Base-by-base conservation (phyloP, 1,140 invertebrate species). In the Lineus longissimus region DNA sequence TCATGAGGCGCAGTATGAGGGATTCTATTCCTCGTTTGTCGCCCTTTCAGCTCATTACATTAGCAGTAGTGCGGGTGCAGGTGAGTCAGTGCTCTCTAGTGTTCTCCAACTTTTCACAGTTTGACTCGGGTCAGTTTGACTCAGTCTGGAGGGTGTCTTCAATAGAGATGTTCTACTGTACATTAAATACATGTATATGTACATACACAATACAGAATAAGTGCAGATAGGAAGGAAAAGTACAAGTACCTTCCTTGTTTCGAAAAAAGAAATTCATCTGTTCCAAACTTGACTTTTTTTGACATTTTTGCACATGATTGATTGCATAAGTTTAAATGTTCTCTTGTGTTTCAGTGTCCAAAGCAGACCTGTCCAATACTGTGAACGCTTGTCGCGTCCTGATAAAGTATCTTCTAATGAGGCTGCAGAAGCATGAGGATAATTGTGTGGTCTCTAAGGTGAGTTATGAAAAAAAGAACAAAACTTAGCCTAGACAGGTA, bases 21-120 rank as follows among this genome's bases (percentile, higher is more conserved):
- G 85, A 36, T 92, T 92, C 81, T 92, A 90, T 74, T 88, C 88
- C 59, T 86, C 89, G 6, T 90, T 91, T 81, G 87, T 88, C 68
- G 87, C 88, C 23, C 77, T 92, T 67, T 86, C 89, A 60, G 86
- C 89, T 15, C 88, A 91, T 82, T 90, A 88, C 72, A 86, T 93
- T 65, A 87, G 88, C 77, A 82, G 83, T 65, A 87, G 86, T 83
- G 86, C 86, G 64, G 84, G 81, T 73, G 82, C 85, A 69, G 85
- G 89, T 91, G 85, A 88, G 88, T 86, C 31, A 23, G 36, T 41
- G 41, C 60, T 33, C 40, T n/a, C 41, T 19, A 36, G 40, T 15
- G 40, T 47, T 36, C 69, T 81, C 58, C 45, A 2, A 64, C 22
- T 11, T 43, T 25, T 0, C 29, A 1, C 1, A 51, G 23, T 54